Percentiles rank a stretch among this genome's conserved stretches.
Evolutionary conservation across 2,113 vertebrate species (phyloP).

Genomic region (Esox niger): DNA sequence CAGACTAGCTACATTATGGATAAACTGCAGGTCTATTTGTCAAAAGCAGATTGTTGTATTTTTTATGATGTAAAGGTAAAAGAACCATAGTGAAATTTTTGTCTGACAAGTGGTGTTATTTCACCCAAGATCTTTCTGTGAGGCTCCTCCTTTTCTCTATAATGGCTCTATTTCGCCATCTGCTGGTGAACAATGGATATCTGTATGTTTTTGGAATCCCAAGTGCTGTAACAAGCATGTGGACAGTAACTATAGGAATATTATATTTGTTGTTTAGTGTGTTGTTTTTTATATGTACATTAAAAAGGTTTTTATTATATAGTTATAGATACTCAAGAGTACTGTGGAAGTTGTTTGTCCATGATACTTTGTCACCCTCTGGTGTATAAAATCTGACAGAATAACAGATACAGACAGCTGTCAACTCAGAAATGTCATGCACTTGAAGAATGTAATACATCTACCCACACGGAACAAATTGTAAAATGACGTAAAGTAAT

Average conservation of each 20-base stretch:
- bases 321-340: not conserved
- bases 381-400: slow-evolving; percentile 16
- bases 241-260: not conserved
- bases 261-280: not conserved
- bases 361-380: slow-evolving; percentile 38
- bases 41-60: too few relatives aligned
- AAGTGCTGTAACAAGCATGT: not conserved
- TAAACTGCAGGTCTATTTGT: too few relatives aligned
- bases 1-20: too few relatives aligned
- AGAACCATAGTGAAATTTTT: too few relatives aligned
- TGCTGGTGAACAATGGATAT: slow-evolving; percentile 2
- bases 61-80: too few relatives aligned
- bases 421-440: slow-evolving; percentile 2
- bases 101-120: too few relatives aligned
- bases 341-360: not conserved
- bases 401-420: not conserved
- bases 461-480: slow-evolving; percentile 23
- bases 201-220: not conserved
- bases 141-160: not conserved
- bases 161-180: slow-evolving; percentile 5
- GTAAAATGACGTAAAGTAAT: slow-evolving; percentile 18
- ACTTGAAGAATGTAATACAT: slow-evolving; percentile 11
- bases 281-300: not conserved
- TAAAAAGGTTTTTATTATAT: too few relatives aligned
- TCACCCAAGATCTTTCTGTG: too few relatives aligned